These are phyloP conservation scores for Drosophila anomalata DNA, from an alignment of 2,888 invertebrate species.

Conservation along the genomic window DNA sequence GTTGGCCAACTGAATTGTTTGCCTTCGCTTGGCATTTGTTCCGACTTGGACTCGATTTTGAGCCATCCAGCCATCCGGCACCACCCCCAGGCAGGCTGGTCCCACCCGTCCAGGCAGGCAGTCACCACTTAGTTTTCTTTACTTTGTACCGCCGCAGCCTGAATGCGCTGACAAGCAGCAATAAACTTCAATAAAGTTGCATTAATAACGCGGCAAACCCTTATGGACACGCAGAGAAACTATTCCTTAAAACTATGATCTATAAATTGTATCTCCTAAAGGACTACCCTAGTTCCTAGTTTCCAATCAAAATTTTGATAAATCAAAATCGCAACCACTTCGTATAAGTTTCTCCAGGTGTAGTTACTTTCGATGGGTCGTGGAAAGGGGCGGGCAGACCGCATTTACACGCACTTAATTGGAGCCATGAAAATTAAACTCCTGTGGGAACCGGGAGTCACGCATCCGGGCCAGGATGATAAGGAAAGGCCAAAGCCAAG, in stretches of 20 bases:
- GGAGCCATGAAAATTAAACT: conserved; percentile 39
- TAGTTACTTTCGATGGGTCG: not conserved
- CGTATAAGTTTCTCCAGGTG: not conserved
- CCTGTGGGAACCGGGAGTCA: conserved; percentile 39
- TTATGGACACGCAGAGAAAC: conserved; percentile 9
- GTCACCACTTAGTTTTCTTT: conserved; percentile 26
- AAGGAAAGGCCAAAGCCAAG: conserved; percentile 18
- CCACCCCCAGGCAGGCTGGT: not conserved
- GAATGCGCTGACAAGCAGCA: conserved; percentile 76
- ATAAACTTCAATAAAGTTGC: conserved; percentile 77
- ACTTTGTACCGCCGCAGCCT: conserved; percentile 40
- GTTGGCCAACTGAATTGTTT: conserved; percentile 59
- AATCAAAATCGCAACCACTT: not conserved
- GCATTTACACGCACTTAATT: conserved; percentile 52
- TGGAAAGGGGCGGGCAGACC: not conserved
- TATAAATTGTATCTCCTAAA: no score
- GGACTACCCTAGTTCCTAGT: no score
- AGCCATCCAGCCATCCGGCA: not conserved
- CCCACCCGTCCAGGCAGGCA: not conserved
- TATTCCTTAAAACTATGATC: no score
- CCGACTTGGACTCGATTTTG: conserved; percentile 17
- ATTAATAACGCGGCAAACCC: conserved; percentile 63
- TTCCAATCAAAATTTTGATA: no score
- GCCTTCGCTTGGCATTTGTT: conserved; percentile 46
- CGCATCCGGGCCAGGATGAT: conserved; percentile 60